Conservation (phyloP, 2,113 vertebrate species). For the Myiopsitta monachus region DNA sequence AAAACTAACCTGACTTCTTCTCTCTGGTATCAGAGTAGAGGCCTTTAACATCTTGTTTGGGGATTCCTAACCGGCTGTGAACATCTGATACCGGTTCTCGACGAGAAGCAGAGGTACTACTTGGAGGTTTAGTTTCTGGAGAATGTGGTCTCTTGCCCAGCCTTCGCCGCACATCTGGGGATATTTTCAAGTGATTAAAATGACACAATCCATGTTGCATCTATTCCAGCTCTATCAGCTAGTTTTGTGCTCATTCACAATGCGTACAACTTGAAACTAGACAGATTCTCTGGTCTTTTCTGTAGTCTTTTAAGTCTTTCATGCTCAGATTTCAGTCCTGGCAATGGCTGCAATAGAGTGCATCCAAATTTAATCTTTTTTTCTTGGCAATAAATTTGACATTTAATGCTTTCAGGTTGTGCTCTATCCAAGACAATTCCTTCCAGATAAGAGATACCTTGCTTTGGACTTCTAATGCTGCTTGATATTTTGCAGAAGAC, state of each 20-base stretch:
- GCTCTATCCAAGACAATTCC: not conserved
- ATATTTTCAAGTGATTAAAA: not conserved
- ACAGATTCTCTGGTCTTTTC: not conserved
- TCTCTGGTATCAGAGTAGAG: conserved; percentile 84
- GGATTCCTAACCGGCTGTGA: conserved; percentile 89
- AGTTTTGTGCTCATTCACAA: not conserved
- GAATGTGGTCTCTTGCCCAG: conserved; percentile 91
- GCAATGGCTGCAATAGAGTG: not conserved
- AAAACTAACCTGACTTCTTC: conserved; percentile 85
- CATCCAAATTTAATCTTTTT: not conserved
- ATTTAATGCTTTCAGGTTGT: not conserved
- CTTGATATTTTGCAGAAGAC: not conserved
- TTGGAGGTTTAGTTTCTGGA: conserved; percentile 77
- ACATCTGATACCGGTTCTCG: conserved; percentile 89
- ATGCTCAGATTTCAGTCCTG: not conserved
- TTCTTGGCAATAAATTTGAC: not conserved
- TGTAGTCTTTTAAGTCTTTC: not conserved
- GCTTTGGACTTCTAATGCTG: not conserved
- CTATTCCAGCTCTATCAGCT: not conserved
- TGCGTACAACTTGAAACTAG: not conserved
- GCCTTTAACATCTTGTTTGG: conserved; percentile 81
- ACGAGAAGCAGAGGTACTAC: conserved; percentile 68
- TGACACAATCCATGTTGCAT: not conserved
- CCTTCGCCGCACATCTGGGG: conserved; percentile 88
- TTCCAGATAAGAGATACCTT: not conserved